Evolutionary conservation across 1,140 invertebrate species (phyloP), one percentile per base, ranked within the genome.

Genomic region (Saccostrea cuccullata): DNA sequence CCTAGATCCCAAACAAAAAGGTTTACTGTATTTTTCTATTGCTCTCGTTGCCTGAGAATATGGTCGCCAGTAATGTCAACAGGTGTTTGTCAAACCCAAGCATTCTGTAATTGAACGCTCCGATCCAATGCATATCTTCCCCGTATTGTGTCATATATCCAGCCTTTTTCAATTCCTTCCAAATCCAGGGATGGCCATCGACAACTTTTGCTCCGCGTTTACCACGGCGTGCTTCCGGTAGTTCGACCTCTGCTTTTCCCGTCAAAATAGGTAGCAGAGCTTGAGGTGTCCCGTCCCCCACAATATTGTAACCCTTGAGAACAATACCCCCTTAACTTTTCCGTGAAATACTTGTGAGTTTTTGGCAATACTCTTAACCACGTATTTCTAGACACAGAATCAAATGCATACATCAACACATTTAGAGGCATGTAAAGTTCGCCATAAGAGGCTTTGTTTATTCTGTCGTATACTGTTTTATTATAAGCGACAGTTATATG

Each of bases 281-380:
- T 91, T 98, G 98, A 0, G 98, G 98, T 0, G 98, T 99, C 0
- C 98, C 98, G 95, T 99, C 98, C 0, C 98, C 98, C 2, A 99
- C 97, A 86, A 99, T 98, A 92, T 98, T 98, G 91, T 98, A 98
- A 86, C 97, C 97, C 93, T 98, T 95, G 0, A 98, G 94, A 9
- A 98, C 95, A 17, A 96, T 95, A 8, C 96, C 96, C 30, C 96
- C 95, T n/a, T 20, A 98, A 94, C 12, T 95, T 93, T 17, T 98
- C 95, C 0, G 95, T 97, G 55, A 99, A 95, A 93, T 97, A 98
- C 36, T 96, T 95, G 92, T 98, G 97, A 11, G 97, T 97, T 90
- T 97, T 97, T 2, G 98, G 98, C 82, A 99, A 95, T 92, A 97
- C 97, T 64, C 98, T 96, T 30, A 97, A 97, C 93, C 98, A 98